Evolutionary conservation across 2,113 vertebrate species (phyloP).

Genomic region (Castor canadensis): DNA sequence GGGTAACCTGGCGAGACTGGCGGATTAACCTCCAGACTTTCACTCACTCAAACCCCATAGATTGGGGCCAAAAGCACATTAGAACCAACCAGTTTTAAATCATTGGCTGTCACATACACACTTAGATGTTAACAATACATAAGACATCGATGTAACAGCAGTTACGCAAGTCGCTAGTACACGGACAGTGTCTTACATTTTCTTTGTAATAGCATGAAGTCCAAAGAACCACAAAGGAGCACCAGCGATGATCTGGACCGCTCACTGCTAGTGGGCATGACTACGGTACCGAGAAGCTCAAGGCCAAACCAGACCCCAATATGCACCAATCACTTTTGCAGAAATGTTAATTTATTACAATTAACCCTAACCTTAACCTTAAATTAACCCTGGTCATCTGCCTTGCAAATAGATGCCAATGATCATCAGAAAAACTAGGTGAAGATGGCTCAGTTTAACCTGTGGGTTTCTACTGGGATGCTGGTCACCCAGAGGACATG

Average conservation of each 20-base stretch:
- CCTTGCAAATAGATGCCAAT: neutral
- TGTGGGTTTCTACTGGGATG: neutral
- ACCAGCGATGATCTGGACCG: neutral
- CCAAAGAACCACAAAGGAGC: neutral
- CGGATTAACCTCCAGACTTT: neutral
- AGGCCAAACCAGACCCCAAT: neutral
- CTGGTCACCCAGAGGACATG: neutral
- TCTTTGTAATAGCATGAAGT: conserved; percentile 17
- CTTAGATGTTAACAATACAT: neutral
- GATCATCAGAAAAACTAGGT: neutral
- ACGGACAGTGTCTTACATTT: neutral
- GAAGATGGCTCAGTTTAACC: neutral
- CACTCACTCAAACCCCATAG: neutral
- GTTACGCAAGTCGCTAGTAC: neutral
- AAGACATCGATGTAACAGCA: too few relatives aligned
- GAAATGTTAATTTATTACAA: neutral
- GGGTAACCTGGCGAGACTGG: neutral
- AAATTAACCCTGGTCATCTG: neutral
- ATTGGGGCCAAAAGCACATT: neutral
- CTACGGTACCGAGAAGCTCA: neutral
- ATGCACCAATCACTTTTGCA: neutral
- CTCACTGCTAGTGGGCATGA: neutral
- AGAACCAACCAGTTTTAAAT: neutral
- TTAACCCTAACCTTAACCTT: neutral
- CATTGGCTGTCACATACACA: neutral